Evolutionary conservation across 2,113 vertebrate genomes (phyloP).

Genomic region (Silurus glanis): DNA sequence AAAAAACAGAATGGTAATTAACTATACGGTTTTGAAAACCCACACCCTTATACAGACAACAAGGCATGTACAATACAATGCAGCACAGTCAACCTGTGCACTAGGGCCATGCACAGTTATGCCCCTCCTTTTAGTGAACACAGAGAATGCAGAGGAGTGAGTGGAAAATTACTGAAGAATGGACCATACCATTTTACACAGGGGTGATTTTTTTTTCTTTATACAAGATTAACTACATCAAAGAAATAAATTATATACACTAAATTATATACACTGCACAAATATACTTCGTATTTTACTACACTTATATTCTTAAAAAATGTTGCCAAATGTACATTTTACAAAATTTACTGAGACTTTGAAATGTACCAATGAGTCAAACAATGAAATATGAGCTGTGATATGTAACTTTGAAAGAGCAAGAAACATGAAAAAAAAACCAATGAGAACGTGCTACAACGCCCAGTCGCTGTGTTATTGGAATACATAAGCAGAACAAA

Average conservation of each 20-base stretch:
- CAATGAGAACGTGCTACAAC: neutral
- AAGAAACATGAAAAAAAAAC: neutral
- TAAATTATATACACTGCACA: neutral
- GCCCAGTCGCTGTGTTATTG: constrained; percentile 3
- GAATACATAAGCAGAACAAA: constrained; percentile 21
- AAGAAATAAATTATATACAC: neutral
- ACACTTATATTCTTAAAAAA: too few species aligned
- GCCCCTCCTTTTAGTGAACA: constrained; percentile 47
- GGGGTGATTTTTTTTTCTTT: neutral
- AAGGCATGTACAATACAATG: constrained; percentile 9
- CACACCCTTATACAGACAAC: neutral
- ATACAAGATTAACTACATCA: neutral
- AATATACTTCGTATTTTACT: neutral
- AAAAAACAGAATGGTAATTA: neutral
- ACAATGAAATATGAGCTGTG: neutral
- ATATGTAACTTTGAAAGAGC: neutral
- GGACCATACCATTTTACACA: constrained; percentile 45
- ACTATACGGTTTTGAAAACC: neutral
- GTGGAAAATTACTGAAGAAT: constrained; percentile 52
- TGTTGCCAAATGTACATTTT: neutral
- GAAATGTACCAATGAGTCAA: neutral
- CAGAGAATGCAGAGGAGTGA: constrained; percentile 40
- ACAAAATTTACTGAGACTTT: neutral
- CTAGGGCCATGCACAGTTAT: constrained; percentile 32
- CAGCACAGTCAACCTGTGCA: constrained; percentile 39